Evolutionary conservation across 2,888 invertebrate genomes (phyloP).

Genomic region (Zeuzera pyrina): DNA sequence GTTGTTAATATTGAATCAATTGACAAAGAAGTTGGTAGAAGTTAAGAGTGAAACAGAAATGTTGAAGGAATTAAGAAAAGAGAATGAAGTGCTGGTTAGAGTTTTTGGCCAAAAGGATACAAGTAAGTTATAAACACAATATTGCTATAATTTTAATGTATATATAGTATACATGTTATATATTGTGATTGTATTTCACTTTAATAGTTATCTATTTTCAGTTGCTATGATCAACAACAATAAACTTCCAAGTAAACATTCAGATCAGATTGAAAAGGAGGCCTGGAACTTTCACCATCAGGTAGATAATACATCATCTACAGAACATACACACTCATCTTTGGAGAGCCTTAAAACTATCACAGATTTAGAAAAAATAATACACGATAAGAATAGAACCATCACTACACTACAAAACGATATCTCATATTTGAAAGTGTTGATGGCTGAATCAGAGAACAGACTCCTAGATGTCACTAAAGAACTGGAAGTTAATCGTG

Average conservation of each 20-base stretch:
- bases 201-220: no score
- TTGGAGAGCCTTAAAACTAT: constrained; percentile 54
- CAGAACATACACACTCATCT: constrained; percentile 49
- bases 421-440: constrained; percentile 44
- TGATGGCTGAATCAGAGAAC: constrained; percentile 56
- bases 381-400: constrained; percentile 54
- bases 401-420: constrained; percentile 55
- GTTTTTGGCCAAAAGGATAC: constrained; percentile 39
- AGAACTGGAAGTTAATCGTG: constrained; percentile 47
- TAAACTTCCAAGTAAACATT: constrained; percentile 26
- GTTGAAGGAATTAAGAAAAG: constrained; percentile 24
- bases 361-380: constrained; percentile 55
- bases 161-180: no score
- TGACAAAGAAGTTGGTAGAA: constrained; percentile 26
- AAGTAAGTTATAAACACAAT: constrained; percentile 27
- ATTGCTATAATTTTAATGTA: no score
- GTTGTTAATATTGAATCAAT: constrained; percentile 27
- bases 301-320: constrained; percentile 52
- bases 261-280: constrained; percentile 27
- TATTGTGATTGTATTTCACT: constrained; percentile 11
- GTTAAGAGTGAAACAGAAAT: constrained; percentile 17
- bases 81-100: constrained; percentile 40
- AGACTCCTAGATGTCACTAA: constrained; percentile 50
- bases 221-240: constrained; percentile 37
- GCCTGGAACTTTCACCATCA: constrained; percentile 33